Evolutionary conservation across 30 jellyfish, hydroid and myxozoan species (phyloP).

Genomic region (Cassiopea xamachana): DNA sequence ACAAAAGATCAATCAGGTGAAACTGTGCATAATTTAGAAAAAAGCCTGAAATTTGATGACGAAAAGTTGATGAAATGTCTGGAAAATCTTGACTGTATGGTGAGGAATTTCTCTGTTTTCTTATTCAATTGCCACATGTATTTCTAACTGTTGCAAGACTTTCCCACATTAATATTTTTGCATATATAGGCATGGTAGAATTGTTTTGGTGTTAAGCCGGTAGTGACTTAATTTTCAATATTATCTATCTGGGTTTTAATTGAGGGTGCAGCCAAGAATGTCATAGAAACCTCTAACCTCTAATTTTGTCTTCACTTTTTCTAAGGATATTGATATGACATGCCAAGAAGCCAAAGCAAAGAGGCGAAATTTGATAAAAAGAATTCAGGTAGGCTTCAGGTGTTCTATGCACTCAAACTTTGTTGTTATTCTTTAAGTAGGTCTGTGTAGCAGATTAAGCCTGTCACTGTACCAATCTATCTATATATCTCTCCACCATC

Average conservation of each 20-base stretch:
- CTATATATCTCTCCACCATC: no score
- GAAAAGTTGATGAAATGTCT: slow-evolving; percentile 23
- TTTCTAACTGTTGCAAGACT: no score
- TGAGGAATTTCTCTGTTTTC: not conserved
- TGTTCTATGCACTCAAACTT: not conserved
- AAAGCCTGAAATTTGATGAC: slow-evolving; percentile 20
- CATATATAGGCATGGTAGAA: no score
- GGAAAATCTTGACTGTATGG: slow-evolving; percentile 49
- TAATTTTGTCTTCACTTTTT: not conserved
- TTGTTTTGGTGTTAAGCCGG: no score
- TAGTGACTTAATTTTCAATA: no score
- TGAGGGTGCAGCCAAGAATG: no score
- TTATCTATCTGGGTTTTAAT: no score
- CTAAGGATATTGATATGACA: slow-evolving; percentile 40
- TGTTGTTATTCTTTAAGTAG: not conserved
- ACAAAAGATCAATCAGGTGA: not conserved
- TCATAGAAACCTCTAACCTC: no score
- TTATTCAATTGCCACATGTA: not conserved
- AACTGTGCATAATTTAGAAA: slow-evolving; percentile 4
- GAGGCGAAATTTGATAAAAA: slow-evolving; percentile 21
- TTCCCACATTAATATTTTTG: no score
- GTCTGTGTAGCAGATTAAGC: no score
- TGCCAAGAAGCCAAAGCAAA: slow-evolving; percentile 52
- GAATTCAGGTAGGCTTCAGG: slow-evolving; percentile 33
- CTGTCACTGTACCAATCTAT: no score